Percentiles rank a stretch among this genome's conserved stretches.
Evolutionary conservation across 2,113 vertebrate species (phyloP).

Genomic region (Alethe diademata): DNA sequence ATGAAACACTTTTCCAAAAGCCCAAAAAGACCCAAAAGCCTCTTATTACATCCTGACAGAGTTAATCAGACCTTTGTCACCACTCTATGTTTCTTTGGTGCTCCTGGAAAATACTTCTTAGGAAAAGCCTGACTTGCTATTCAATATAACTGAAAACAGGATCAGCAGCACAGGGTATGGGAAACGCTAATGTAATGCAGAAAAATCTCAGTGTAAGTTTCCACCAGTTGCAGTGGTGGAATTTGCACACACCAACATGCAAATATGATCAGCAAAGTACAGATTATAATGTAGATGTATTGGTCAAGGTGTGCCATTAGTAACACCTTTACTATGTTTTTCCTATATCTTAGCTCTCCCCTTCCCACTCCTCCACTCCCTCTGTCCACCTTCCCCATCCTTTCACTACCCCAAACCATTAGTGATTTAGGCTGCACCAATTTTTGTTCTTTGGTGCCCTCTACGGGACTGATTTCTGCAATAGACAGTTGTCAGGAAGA

Average conservation of each 20-base stretch:
- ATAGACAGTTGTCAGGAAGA: neutral
- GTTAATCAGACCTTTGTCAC: neutral
- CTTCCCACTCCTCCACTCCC: rapidly evolving
- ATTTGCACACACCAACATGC: neutral
- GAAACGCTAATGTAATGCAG: neutral
- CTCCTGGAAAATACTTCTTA: neutral
- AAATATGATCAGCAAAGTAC: neutral
- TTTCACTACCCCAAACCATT: neutral
- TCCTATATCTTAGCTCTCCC: neutral
- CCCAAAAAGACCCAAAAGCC: neutral
- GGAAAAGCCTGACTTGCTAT: neutral
- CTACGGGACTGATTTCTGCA: conserved; percentile 35
- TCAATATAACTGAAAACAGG: neutral
- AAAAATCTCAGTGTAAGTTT: neutral
- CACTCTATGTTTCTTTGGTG: neutral
- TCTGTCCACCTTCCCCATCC: neutral
- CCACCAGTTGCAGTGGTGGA: neutral
- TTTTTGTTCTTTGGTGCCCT: conserved; percentile 65
- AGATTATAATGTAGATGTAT: neutral
- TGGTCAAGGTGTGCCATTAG: neutral
- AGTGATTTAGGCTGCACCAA: neutral
- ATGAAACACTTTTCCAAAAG: neutral
- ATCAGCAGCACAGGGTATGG: neutral
- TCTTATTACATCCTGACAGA: neutral
- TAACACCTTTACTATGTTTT: neutral